Base-by-base conservation (phyloP, 2,113 vertebrate species). In the Neoarius graeffei region DNA sequence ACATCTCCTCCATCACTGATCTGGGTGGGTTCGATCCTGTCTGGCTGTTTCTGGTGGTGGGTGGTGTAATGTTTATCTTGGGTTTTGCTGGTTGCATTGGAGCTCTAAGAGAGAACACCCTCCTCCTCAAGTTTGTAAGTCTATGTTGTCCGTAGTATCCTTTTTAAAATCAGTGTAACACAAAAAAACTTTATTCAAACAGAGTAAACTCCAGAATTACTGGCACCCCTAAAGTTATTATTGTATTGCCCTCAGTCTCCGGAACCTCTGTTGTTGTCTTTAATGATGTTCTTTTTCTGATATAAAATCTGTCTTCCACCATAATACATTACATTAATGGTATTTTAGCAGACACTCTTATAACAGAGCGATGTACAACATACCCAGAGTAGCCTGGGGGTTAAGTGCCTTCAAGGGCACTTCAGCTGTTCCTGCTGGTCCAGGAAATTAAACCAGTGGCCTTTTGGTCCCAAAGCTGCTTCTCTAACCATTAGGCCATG, bases 21-120 rank as follows among this genome's bases (percentile, higher is more conserved):
- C 94, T 97, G 77, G 96, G 97, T 23, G 97, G 97, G 74, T 96
- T 97, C 89, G 97, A 97, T 92, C 97, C 97, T 0, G 97, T 97
- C 56, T 97, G 97, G 97, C 94, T 97, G 67, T 97, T 97, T 93
- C 93, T 97, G 0, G 97, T 97, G 88, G 97, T 97, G 0, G 97
- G 97, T 91, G 96, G 96, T 87, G 97, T 97, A 89, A 97, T 97
- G 97, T 97, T 97, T 94, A 96, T 97, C 93, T 92, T 97, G 92
- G 97, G 97, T 88, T 97, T 97, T 87, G 97, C 97, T 82, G 97
- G 97, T 89, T 97, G 97, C 93, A 97, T 97, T 27, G 97, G 97
- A 89, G 97, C 97, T 5, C 94, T 97, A 13, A 93, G 97, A 86
- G 97, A 97, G 88, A 97, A 97, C 91, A 97, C 97, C 35, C 95